Base-by-base conservation (phyloP, 2,797 vertebrate genomes). In the Syndactyla subalaris region DNA sequence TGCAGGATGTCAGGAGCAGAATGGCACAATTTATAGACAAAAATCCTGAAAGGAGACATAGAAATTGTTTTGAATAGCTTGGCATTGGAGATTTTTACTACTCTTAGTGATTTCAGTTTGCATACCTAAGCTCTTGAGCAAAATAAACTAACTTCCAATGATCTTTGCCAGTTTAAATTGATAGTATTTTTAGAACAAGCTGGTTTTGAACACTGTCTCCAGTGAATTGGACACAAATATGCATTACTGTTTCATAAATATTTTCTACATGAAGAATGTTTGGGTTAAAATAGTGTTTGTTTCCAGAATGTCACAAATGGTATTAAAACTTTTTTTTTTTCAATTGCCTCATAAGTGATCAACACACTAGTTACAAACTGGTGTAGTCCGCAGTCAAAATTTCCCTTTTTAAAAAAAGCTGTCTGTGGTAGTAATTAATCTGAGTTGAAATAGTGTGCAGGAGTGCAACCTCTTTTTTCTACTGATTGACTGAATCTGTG, bases 1-100 rank as follows among this genome's bases (percentile, higher is more conserved):
- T 65, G 51, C 86, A 95, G 92, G 94, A 93, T 94, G 82, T 83
- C 74, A 57, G 93, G 83, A 95, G 83, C 66, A 80, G 84, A 91
- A 52, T 36, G 66, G 10, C 7, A 11, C 34, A 51, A 88, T 85
- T 93, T 51, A 75, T 96, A 85, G 89, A 85, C 75, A 91, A 90
- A 95, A 92, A 75, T 81, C 62, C 61, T 73, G 65, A 84, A 95
- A 83, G 86, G 68, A 82, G 55, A 8, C 26, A 38, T 29, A 77
- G 29, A 41, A 62, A 77, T 46, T 85, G 36, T 23, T 74, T 74
- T 30, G 26, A 73, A 51, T 74, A 57, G 81, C 80, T 91, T 52
- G 78, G 52, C 43, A 9, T 61, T 58, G 7, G 21, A 92, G 81
- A 82, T 84, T 93, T 95, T 70, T 93, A 72, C 67, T 84, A 84